A percentile compares a stretch with the other conserved stretches of the same genome.
These are phyloP conservation scores for Drosophila nigromelanica DNA, from an alignment of 1,140 invertebrate genomes.

Conservation along the genomic window DNA sequence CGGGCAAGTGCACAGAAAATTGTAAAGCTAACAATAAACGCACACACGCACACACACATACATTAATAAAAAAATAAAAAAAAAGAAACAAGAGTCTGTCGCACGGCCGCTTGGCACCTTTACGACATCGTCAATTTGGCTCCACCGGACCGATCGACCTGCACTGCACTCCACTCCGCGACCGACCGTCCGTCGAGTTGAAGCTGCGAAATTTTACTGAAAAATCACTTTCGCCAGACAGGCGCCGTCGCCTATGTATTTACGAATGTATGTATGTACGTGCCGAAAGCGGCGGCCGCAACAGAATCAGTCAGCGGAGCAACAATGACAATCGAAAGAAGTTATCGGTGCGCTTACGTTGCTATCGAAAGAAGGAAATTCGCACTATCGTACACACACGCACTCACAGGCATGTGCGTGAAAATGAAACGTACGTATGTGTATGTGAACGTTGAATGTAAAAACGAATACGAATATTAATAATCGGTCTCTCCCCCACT, in stretches of 20 bases:
- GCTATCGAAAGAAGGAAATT: conserved; percentile 54
- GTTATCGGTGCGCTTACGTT: conserved; percentile 50
- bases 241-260: conserved; percentile 40
- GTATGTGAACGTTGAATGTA: conserved; percentile 14
- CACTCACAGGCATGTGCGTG: conserved; percentile 6
- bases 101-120: conserved; percentile 52
- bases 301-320: conserved; percentile 41
- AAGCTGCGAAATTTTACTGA: conserved; percentile 58
- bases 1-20: conserved; percentile 33
- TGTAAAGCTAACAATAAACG: conserved; percentile 37
- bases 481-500: conserved; percentile 3
- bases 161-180: conserved; percentile 27
- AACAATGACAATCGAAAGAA: conserved; percentile 49
- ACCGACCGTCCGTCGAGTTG: conserved; percentile 42
- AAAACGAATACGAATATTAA: conserved; percentile 2
- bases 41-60: conserved; percentile 10
- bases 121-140: conserved; percentile 42
- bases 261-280: conserved; percentile 33
- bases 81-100: conserved; percentile 41
- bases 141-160: conserved; percentile 44
- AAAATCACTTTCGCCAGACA: conserved; percentile 57
- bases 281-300: conserved; percentile 44
- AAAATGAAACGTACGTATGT: neutral
- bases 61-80: conserved; percentile 37
- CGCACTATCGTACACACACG: conserved; percentile 36